Evolutionary conservation across 2,888 invertebrate genomes (phyloP).

Genomic region (Ichneumoninae sp.): DNA sequence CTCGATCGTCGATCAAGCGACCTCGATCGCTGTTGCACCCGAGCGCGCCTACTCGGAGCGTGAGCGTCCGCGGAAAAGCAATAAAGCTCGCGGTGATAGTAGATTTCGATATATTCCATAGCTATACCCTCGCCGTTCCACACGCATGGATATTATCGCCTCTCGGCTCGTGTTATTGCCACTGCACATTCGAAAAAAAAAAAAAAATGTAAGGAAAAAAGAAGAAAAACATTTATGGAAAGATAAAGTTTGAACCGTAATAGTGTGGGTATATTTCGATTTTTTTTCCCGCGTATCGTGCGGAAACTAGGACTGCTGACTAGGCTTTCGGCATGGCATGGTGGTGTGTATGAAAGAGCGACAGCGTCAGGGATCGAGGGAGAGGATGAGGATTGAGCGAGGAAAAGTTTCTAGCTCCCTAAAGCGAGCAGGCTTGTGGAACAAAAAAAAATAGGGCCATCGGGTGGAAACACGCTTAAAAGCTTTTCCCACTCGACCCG

Average conservation of each 20-base stretch:
- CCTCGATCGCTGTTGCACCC: constrained; percentile 29
- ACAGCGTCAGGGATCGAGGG: constrained; percentile 28
- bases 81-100: constrained; percentile 51
- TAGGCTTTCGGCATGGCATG: constrained; percentile 7
- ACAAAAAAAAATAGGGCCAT: constrained; percentile 61
- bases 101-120: constrained; percentile 5
- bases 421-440: constrained; percentile 48
- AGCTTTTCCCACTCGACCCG: constrained; percentile 69
- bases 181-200: neutral
- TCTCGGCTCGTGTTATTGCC: neutral
- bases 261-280: constrained; percentile 6
- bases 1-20: constrained; percentile 39
- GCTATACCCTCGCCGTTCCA: neutral
- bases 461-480: constrained; percentile 66
- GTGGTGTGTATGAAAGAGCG: neutral
- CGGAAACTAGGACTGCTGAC: constrained; percentile 24
- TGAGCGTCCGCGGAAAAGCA: constrained; percentile 56
- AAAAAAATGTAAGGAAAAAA: neutral
- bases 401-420: constrained; percentile 64
- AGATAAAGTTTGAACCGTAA: neutral
- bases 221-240: neutral
- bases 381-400: constrained; percentile 53
- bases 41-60: constrained; percentile 13
- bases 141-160: constrained; percentile 26
- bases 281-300: neutral